Percentiles rank a stretch among this genome's conserved stretches.
Evolutionary conservation across 1,140 invertebrate species (phyloP).

Genomic region (Leguminivora glycinivorella): DNA sequence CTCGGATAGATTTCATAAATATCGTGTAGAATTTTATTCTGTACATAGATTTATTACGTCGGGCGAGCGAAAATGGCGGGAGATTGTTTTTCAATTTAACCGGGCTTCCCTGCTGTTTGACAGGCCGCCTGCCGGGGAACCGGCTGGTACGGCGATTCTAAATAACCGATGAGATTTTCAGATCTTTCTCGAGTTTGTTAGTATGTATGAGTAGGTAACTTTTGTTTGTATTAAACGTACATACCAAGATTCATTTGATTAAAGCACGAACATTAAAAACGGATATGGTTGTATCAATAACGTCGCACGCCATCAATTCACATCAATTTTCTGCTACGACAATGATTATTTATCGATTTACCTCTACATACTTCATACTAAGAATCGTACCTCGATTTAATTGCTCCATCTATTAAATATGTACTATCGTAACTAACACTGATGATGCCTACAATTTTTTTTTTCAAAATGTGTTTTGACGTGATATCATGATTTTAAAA

Average conservation of each 20-base stretch:
- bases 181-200: conserved; percentile 17
- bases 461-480: too few relatives aligned
- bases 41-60: conserved; percentile 79
- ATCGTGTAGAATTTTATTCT: conserved; percentile 74
- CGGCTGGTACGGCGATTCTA: neutral
- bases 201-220: neutral
- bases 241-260: neutral
- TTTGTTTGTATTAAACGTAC: neutral
- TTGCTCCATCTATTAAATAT: too few relatives aligned
- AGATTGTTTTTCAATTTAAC: conserved; percentile 79
- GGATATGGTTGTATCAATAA: too few relatives aligned
- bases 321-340: too few relatives aligned
- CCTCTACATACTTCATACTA: too few relatives aligned
- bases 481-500: too few relatives aligned
- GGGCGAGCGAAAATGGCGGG: conserved; percentile 77
- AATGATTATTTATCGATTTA: too few relatives aligned
- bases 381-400: too few relatives aligned
- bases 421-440: too few relatives aligned
- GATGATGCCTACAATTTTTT: too few relatives aligned
- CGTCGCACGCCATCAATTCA: too few relatives aligned
- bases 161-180: conserved; percentile 25
- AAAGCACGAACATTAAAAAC: too few relatives aligned
- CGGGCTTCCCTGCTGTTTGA: conserved; percentile 69
- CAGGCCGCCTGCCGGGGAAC: conserved; percentile 63
- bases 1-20: conserved; percentile 77